Evolutionary conservation across 2,797 vertebrate genomes (phyloP).

Genomic region (Takifugu rubripes): DNA sequence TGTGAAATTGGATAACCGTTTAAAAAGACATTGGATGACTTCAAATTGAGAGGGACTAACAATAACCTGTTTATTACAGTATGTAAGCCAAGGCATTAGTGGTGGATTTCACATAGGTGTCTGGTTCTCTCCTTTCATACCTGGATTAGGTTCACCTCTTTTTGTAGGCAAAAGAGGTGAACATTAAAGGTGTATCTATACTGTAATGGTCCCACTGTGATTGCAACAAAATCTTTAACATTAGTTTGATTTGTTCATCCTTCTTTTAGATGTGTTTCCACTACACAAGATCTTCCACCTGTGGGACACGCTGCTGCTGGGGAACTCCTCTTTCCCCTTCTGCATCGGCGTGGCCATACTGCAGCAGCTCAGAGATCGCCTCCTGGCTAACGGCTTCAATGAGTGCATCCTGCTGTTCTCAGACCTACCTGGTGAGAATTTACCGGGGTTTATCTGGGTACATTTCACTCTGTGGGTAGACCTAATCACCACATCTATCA

Average conservation of each 20-base stretch:
- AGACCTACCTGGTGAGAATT: conserved; percentile 89
- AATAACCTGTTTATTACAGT: no score
- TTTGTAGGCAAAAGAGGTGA: no score
- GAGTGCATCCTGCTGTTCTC: conserved; percentile 99
- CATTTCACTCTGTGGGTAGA: not conserved
- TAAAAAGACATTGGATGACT: no score
- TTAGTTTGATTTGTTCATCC: conserved; percentile 6
- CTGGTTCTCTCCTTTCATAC: no score
- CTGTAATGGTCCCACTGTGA: no score
- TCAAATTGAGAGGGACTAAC: no score
- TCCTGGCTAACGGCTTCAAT: conserved; percentile 96
- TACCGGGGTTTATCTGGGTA: not conserved
- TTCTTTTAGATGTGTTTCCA: conserved; percentile 70
- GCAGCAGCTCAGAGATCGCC: conserved; percentile 92
- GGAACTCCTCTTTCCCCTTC: conserved; percentile 96
- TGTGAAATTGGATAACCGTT: no score
- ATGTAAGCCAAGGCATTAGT: no score
- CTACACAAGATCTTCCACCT: conserved; percentile 99
- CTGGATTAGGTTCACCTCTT: no score
- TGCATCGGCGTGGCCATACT: conserved; percentile 98
- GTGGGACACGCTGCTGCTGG: conserved; percentile 95
- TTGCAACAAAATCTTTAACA: no score
- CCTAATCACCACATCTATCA: not conserved
- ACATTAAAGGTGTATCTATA: no score
- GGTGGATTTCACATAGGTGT: no score